Evolutionary conservation across 1,140 invertebrate genomes (phyloP), one percentile per base, ranked within the genome.

Genomic region (Acyrthosiphon pisum): DNA sequence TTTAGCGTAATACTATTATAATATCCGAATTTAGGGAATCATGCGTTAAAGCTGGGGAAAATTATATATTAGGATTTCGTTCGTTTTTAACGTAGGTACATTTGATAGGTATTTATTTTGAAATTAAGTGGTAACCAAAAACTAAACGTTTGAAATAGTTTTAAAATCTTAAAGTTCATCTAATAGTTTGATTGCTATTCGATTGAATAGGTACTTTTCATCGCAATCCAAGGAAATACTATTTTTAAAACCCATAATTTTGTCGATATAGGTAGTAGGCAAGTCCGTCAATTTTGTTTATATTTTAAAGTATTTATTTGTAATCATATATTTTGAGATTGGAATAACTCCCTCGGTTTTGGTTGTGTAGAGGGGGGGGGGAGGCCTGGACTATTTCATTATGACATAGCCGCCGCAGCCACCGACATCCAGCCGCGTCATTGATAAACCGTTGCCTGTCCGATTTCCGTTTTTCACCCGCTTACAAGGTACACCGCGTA

Each of bases 401-500:
- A 76, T n/a, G 14, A 18, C n/a, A 76, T n/a, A 76, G 30, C 60
- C 60, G 30, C 14, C 60, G 0, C 60, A 2, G 6, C 4, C 60
- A 14, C n/a, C n/a, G 60, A n/a, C 60, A n/a, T 6, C 60, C 14
- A 76, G 60, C 30, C 14, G 30, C n/a, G 60, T 84, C 30, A 48
- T 89, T 89, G 87, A 89, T 50, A 89, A 89, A 89, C 87, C 48
- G 48, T 53, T 7, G 83, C 23, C 48, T n/a, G 46, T 89, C 44
- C 48, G 14, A 89, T 53, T 53, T 89, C 35, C 87, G 46, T 89
- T 89, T 89, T 89, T 50, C n/a, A 50, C n/a, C 35, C 87, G 87
- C 53, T 89, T 89, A 9, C n/a, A 35, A 88, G 41, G 60, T 30
- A 35, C 60, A 4, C 60, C 30, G 60, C 60, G 18, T 76, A 41